phyloP scores from a whole-genome alignment of 2,888 invertebrate species.

The Mellilla xanthometata region DNA sequence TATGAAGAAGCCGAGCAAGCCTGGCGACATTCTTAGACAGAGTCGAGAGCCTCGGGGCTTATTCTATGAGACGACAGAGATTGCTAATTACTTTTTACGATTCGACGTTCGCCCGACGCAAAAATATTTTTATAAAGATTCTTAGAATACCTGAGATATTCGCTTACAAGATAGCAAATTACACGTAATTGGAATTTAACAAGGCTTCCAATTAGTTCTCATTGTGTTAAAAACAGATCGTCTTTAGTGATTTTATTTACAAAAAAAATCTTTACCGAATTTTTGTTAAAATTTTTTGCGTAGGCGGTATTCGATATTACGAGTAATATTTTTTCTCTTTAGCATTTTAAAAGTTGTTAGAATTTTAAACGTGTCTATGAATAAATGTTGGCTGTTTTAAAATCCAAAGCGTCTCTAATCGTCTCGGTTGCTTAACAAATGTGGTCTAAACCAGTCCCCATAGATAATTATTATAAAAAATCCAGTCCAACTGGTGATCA shows the following conservation, averaged over 20 bases:
- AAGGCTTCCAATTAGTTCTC: no score
- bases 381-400: neutral
- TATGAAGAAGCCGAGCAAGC: constrained; percentile 62
- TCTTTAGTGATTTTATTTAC: no score
- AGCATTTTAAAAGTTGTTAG: no score
- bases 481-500: constrained; percentile 36
- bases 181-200: no score
- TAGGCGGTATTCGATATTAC: no score
- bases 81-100: constrained; percentile 39
- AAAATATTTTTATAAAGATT: neutral
- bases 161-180: neutral
- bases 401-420: constrained; percentile 24
- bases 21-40: constrained; percentile 69
- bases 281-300: no score
- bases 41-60: constrained; percentile 28
- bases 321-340: no score
- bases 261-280: no score
- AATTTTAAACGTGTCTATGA: no score
- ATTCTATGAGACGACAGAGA: constrained; percentile 39
- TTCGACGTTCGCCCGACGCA: constrained; percentile 11
- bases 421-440: constrained; percentile 23
- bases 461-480: constrained; percentile 36
- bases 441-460: constrained; percentile 37
- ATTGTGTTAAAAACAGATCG: no score
- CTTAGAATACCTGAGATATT: neutral